Conservation (phyloP, 2,797 vertebrate species). For the Prunella strophiata region DNA sequence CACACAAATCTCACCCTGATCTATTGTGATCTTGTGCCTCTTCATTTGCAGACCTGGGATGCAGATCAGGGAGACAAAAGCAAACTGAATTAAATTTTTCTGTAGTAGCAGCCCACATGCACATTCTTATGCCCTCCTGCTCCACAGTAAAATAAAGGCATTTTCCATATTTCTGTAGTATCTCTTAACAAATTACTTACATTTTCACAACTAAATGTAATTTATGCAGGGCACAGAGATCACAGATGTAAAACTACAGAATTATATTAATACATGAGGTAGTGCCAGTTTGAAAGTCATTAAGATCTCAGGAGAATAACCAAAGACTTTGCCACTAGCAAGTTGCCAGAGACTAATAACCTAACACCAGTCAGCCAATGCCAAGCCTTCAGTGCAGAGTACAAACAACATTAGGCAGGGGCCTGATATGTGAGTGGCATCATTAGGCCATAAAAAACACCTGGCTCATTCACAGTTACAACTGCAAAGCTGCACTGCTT, state of each 20-base stretch:
- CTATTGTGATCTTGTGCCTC: not conserved
- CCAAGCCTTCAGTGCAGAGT: not conserved
- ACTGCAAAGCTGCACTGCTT: not conserved
- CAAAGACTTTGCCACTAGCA: not conserved
- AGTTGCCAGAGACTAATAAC: not conserved
- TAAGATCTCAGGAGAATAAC: not conserved
- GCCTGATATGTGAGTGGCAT: accelerated
- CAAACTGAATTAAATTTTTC: not conserved
- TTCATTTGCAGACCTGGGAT: not conserved
- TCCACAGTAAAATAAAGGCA: not conserved
- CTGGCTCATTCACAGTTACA: not conserved
- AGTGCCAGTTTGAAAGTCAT: not conserved
- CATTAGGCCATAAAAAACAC: not conserved
- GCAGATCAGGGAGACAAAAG: not conserved
- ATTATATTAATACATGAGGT: not conserved
- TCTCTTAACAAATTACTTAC: not conserved
- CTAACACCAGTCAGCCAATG: not conserved
- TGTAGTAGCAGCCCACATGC: not conserved
- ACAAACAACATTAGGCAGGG: not conserved
- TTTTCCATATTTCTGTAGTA: not conserved
- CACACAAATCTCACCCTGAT: not conserved
- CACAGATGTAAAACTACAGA: not conserved
- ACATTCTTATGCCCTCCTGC: not conserved
- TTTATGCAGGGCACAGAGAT: not conserved
- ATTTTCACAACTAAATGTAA: not conserved